These are phyloP conservation scores for Anneissia japonica DNA, from an alignment of 35 echinoderm and acorn worm genomes.

Conservation along the genomic window DNA sequence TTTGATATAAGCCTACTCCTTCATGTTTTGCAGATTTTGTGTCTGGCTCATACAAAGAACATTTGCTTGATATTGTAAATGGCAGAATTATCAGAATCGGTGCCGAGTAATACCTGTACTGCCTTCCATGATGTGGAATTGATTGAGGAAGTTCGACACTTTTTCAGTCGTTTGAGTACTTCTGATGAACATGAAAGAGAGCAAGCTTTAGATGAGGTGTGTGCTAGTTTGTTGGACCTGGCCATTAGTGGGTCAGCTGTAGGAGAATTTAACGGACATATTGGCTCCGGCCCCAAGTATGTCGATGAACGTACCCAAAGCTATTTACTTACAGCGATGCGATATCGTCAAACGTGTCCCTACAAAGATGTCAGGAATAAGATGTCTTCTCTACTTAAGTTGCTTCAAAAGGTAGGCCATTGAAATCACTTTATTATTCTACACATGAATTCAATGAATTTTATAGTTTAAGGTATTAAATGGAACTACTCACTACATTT, in stretches of 20 bases:
- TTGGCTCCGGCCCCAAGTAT: not conserved
- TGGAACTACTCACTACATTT: no score
- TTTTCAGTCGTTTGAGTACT: not conserved
- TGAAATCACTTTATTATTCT: no score
- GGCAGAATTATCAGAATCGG: not conserved
- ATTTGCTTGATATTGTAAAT: not conserved
- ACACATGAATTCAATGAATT: no score
- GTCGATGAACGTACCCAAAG: not conserved
- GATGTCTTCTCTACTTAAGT: not conserved
- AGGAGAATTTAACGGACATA: not conserved
- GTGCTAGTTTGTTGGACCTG: not conserved
- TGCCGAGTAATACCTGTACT: not conserved
- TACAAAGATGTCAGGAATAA: not conserved
- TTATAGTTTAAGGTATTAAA: no score
- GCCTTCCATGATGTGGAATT: not conserved
- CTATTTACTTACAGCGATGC: not conserved
- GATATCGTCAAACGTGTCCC: not conserved
- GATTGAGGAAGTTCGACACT: not conserved
- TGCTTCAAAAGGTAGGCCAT: not conserved
- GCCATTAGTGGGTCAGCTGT: not conserved
- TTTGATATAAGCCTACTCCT: no score
- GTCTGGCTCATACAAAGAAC: not conserved
- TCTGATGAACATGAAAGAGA: not conserved
- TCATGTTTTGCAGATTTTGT: no score
- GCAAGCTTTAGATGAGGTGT: not conserved